Conservation (phyloP, 2,888 invertebrate species). For the Drosophila anomelani region DNA sequence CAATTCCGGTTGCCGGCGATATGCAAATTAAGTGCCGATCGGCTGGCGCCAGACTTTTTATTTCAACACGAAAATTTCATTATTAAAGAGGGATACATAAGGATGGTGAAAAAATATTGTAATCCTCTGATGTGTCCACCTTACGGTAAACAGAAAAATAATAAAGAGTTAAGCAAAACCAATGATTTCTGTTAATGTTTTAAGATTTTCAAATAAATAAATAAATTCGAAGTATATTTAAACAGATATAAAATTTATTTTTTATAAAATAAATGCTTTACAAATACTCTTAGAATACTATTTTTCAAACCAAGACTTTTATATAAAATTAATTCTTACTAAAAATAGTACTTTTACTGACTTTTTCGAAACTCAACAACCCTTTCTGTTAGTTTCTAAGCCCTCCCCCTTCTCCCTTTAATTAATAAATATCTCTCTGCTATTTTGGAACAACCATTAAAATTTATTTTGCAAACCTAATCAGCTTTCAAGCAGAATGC, state of each 20-base stretch:
- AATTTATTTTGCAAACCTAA: constrained; percentile 44
- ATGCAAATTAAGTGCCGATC: constrained; percentile 47
- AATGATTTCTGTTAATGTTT: too few species aligned
- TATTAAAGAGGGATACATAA: constrained; percentile 8
- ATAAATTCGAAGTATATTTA: not conserved
- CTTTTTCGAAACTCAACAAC: not conserved
- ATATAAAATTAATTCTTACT: not conserved
- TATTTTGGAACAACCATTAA: constrained; percentile 26
- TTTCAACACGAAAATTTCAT: constrained; percentile 13
- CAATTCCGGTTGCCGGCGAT: constrained; percentile 15
- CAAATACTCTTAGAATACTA: not conserved
- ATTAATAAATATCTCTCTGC: constrained; percentile 7
- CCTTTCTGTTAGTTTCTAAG: not conserved
- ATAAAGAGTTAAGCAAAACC: too few species aligned
- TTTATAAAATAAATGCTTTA: not conserved
- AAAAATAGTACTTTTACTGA: not conserved
- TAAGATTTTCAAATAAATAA: not conserved
- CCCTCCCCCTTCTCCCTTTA: not conserved
- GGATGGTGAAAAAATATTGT: not conserved
- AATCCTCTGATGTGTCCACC: not conserved
- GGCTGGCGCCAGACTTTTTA: constrained; percentile 9
- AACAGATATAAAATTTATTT: not conserved
- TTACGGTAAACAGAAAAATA: too few species aligned
- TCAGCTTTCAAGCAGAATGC: constrained; percentile 35
- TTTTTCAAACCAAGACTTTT: not conserved